These are phyloP conservation scores for Eristalis tenax DNA, from an alignment of 2,888 invertebrate genomes.

Conservation along the genomic window DNA sequence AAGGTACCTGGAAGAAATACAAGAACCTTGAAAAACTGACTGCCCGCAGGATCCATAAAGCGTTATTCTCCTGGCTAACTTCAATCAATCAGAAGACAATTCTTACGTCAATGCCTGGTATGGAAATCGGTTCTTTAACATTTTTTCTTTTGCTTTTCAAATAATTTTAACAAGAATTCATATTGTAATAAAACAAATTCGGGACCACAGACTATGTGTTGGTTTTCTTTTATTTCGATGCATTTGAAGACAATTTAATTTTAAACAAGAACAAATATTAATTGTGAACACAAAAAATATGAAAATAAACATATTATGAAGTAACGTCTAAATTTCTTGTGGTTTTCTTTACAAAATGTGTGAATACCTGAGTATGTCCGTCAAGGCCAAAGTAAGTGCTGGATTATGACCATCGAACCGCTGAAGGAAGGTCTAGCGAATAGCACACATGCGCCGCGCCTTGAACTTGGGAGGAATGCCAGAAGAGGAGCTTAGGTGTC, in stretches of 20 bases:
- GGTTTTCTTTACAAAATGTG: not conserved
- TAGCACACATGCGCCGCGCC: no score
- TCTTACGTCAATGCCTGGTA: not conserved
- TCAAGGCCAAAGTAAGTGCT: no score
- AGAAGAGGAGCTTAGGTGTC: no score
- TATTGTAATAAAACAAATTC: constrained; percentile 41
- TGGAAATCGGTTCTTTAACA: not conserved
- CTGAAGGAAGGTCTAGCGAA: no score
- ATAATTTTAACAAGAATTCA: not conserved
- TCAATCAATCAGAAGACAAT: not conserved
- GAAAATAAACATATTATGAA: constrained; percentile 15
- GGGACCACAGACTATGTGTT: constrained; percentile 60
- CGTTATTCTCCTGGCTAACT: not conserved
- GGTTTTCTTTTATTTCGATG: constrained; percentile 41
- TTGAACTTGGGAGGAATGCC: no score
- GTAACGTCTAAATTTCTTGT: not conserved
- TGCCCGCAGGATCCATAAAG: no score
- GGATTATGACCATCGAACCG: no score
- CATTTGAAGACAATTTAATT: not conserved
- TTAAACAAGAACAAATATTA: not conserved
- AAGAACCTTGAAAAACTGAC: no score
- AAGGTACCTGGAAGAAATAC: no score
- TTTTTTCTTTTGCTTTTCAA: not conserved
- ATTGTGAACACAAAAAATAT: constrained; percentile 12
- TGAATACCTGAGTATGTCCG: not conserved